Conservation (phyloP, 2,888 invertebrate species). For the Hemistola chrysoprasaria region DNA sequence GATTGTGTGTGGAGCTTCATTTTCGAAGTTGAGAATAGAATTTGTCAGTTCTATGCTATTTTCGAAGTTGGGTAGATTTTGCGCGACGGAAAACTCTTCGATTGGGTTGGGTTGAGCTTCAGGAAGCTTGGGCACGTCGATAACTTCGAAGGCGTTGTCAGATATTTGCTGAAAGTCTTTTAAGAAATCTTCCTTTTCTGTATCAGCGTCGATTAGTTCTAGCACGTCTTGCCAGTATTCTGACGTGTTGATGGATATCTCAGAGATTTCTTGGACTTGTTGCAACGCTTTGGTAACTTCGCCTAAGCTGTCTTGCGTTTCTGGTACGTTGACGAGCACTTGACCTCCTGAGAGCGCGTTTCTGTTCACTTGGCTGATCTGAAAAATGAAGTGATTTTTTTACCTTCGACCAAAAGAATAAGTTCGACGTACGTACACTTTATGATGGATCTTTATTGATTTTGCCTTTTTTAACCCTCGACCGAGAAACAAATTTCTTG, state of each 20-base stretch:
- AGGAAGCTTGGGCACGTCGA: constrained; percentile 5
- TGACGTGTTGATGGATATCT: constrained; percentile 43
- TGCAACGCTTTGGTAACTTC: constrained; percentile 50
- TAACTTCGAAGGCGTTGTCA: constrained; percentile 16
- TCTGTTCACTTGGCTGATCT: constrained; percentile 60
- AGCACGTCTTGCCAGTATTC: constrained; percentile 45
- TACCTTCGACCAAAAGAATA: no score
- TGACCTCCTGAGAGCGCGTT: constrained; percentile 62
- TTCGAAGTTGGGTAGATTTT: constrained; percentile 33
- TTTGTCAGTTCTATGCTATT: constrained; percentile 29
- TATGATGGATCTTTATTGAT: no score
- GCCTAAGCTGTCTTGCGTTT: constrained; percentile 33
- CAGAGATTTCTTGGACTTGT: constrained; percentile 45
- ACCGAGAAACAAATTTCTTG: no score
- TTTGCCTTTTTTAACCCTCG: no score
- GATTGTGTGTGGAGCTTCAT: constrained; percentile 19
- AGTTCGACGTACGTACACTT: no score
- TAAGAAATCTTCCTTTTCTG: constrained; percentile 9
- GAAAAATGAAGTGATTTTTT: no score
- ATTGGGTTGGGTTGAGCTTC: constrained; percentile 31
- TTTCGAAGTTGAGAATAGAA: constrained; percentile 21
- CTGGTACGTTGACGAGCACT: constrained; percentile 50
- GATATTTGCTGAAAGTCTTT: constrained; percentile 23
- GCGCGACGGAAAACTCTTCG: constrained; percentile 33
- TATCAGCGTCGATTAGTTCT: constrained; percentile 47